Base-by-base conservation (phyloP, 2,113 vertebrate species). In the Paramormyrops kingsleyae region DNA sequence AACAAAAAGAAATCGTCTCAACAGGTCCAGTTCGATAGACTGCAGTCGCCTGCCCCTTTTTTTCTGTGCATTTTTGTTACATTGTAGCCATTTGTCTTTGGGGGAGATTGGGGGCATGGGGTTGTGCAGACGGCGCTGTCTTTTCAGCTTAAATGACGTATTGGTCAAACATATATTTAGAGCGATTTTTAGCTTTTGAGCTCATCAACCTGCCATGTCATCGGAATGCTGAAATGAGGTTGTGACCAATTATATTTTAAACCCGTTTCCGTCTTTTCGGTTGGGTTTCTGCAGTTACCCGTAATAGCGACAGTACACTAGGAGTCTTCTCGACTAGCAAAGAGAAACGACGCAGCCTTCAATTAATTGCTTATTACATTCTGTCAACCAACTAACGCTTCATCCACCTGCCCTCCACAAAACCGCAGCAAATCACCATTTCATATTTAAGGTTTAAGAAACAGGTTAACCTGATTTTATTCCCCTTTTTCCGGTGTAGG, bases 1-100 rank as follows among this genome's bases (percentile, higher is more conserved):
- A 97, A 97, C 97, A 97, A 98, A 97, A 97, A 93, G 31, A 96
- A 95, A 92, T 90, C 89, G 94, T 95, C 95, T 96, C 95, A 96
- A 96, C 96, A 96, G 95, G 96, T 96, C 93, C 94, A 95, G 94
- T 94, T 94, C 93, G 87, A 85, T 50, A 89, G 95, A 95, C 96
- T 96, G 96, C 95, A 91, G 95, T 96, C 96, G 96, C 95, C 94
- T 94, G 93, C 92, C 94, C 93, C 94, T 93, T 95, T 96, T 95
- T 95, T 95, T 95, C 93, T 90, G 91, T 66, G 50, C 70, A 92
- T 92, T 93, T 90, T 90, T 90, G 93, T 88, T 94, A 92, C 96
- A 96, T 97, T 96, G 95, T 94, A 96, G 97, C 97, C 95, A 95
- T 95, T 96, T 96, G 95, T 95, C 96, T 96, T 92, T 93, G 91